phyloP scores from a whole-genome alignment of 2,113 vertebrate species.

The Takifugu flavidus region DNA sequence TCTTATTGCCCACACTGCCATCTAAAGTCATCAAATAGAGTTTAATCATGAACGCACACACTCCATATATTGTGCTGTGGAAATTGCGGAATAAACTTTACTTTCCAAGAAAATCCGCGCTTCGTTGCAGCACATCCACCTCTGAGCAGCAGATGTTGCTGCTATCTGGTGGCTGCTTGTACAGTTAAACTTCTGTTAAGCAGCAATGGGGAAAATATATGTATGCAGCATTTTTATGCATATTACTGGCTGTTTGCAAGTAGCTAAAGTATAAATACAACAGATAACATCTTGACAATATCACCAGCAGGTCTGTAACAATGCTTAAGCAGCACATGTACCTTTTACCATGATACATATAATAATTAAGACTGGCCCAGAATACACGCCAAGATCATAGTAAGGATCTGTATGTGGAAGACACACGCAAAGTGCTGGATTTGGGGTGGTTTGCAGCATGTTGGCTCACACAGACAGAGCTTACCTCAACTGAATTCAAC shows the following conservation, averaged over 20 bases:
- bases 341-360: no score
- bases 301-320: no score
- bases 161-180: slow-evolving; percentile 49
- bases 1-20: slow-evolving; percentile 1
- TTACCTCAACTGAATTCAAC: slow-evolving; percentile 63
- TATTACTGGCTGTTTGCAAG: slow-evolving; percentile 45
- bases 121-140: slow-evolving; percentile 32
- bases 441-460: slow-evolving; percentile 18
- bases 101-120: slow-evolving; percentile 38
- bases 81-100: background rate
- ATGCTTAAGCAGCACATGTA: no score
- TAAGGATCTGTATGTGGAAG: background rate
- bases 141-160: slow-evolving; percentile 56
- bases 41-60: background rate
- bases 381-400: no score
- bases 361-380: no score
- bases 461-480: slow-evolving; percentile 45
- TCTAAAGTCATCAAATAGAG: background rate
- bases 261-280: slow-evolving; percentile 29
- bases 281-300: slow-evolving; percentile 6
- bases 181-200: slow-evolving; percentile 42
- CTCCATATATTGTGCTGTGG: background rate
- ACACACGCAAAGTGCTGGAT: background rate
- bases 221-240: slow-evolving; percentile 49
- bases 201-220: slow-evolving; percentile 49